A percentile compares a stretch with the other conserved stretches of the same genome.
These are phyloP conservation scores for Hypotaenidia okinawae DNA, from an alignment of 2,797 vertebrate species.

Conservation along the genomic window DNA sequence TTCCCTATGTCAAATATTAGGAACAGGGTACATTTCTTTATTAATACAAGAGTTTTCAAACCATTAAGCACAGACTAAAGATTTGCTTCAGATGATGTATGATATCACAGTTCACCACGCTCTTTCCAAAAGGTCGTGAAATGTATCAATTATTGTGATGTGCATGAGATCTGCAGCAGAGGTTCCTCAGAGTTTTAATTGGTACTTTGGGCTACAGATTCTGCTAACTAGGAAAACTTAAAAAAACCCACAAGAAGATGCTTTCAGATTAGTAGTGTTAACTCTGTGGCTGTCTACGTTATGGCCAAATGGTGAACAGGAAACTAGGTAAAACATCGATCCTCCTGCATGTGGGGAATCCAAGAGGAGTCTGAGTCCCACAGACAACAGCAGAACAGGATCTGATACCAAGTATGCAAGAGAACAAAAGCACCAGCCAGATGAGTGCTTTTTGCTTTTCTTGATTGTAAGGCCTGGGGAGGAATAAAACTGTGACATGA, in stretches of 20 bases:
- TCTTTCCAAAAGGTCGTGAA: constrained; percentile 8
- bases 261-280: neutral
- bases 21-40: neutral
- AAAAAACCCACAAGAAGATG: neutral
- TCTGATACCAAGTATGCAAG: neutral
- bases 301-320: neutral
- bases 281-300: neutral
- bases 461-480: neutral
- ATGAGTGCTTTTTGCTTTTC: neutral
- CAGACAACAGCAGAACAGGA: neutral
- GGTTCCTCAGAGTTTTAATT: constrained; percentile 46
- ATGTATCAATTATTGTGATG: neutral
- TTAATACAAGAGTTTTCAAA: constrained; percentile 47
- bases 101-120: constrained; percentile 33
- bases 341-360: neutral
- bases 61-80: constrained; percentile 1
- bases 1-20: constrained; percentile 20
- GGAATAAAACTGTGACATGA: neutral
- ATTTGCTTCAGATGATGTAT: constrained; percentile 12
- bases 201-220: constrained; percentile 12
- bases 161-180: neutral
- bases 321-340: neutral
- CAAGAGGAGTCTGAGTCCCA: neutral
- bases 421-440: neutral
- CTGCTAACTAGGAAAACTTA: neutral